phyloP scores from a whole-genome alignment of 2,113 vertebrate genomes.

The Ornithorhynchus anatinus region DNA sequence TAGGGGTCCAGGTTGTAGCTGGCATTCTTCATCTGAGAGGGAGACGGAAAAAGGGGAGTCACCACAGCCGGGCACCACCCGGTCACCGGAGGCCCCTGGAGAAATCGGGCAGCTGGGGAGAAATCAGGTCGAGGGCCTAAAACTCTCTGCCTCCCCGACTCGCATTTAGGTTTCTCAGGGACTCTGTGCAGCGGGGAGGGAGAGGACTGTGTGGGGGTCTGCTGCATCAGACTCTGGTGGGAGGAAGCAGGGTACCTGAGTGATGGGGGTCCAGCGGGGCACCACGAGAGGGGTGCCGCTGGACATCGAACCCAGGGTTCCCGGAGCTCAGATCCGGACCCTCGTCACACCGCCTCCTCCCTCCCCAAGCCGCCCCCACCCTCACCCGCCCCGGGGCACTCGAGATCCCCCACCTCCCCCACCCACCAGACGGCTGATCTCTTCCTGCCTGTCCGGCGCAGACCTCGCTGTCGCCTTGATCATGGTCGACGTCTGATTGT shows the following conservation, averaged over 20 bases:
- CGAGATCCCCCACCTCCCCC: background rate
- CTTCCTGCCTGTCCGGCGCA: slow-evolving; percentile 82
- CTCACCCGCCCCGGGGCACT: background rate
- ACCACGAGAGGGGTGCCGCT: background rate
- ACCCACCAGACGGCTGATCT: slow-evolving; percentile 81
- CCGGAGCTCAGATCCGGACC: background rate
- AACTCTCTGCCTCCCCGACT: background rate
- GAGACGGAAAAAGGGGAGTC: slow-evolving; percentile 19
- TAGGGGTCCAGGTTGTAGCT: slow-evolving; percentile 98
- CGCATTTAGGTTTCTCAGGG: background rate
- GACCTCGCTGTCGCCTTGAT: slow-evolving; percentile 85
- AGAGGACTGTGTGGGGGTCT: no score
- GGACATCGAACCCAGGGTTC: background rate
- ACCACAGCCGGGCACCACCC: background rate
- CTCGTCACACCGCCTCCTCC: background rate
- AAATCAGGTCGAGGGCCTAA: background rate
- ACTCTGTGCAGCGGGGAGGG: background rate
- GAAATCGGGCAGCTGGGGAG: background rate
- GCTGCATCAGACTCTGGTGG: background rate
- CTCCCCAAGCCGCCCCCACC: background rate
- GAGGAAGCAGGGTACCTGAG: background rate
- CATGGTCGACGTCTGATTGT: slow-evolving; percentile 85
- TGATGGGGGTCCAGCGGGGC: background rate
- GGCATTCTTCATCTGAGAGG: slow-evolving; percentile 95
- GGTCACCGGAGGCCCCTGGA: background rate